A percentile compares a stretch with the other conserved stretches of the same genome.
Evolutionary conservation across 2,797 vertebrate species (phyloP).

Genomic region (Pampus argenteus): DNA sequence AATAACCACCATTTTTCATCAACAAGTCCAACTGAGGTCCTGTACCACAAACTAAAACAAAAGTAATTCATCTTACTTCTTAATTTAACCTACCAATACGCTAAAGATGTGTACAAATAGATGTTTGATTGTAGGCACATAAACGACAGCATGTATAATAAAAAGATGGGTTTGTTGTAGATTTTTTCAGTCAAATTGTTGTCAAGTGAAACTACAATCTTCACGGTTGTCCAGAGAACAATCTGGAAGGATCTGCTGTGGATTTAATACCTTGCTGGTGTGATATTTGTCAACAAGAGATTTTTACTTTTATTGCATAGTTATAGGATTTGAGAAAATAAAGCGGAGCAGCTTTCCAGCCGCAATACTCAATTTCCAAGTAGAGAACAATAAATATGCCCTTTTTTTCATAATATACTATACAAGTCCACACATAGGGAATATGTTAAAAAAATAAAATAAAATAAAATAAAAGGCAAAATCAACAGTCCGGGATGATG

Average conservation of each 20-base stretch:
- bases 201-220: neutral
- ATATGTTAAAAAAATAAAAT: neutral
- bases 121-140: neutral
- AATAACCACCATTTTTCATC: neutral
- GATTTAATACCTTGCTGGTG: neutral
- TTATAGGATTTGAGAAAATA: neutral
- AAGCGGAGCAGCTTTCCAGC: neutral
- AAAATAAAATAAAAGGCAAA: neutral
- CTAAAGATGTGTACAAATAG: neutral
- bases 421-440: neutral
- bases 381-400: neutral
- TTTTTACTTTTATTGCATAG: neutral
- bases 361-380: neutral
- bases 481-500: neutral
- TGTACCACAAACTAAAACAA: neutral
- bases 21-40: conserved; percentile 1
- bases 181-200: neutral
- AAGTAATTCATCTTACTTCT: neutral
- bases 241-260: neutral
- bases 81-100: neutral
- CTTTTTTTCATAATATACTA: neutral
- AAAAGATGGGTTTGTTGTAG: neutral
- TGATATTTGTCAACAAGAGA: neutral
- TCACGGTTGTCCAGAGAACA: neutral
- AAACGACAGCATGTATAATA: neutral